A percentile compares a stretch with the other conserved stretches of the same genome.
These are phyloP conservation scores for Glyphotaelius pellucidus DNA, from an alignment of 2,888 invertebrate species.

Conservation along the genomic window DNA sequence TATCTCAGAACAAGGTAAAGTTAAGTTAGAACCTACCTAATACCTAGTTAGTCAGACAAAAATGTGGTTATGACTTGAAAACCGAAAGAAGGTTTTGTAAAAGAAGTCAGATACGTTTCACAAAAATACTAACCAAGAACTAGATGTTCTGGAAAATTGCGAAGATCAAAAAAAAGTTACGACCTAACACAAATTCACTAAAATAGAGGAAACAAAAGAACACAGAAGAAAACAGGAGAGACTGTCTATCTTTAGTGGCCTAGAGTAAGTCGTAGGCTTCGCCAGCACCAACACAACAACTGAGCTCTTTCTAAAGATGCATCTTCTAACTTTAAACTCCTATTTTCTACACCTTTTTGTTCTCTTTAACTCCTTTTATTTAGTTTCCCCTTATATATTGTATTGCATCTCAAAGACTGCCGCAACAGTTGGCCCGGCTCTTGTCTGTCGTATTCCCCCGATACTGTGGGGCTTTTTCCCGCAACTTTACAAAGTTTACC, in stretches of 20 bases:
- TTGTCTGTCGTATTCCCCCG: neutral
- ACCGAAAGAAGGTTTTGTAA: too few species aligned
- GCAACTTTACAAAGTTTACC: neutral
- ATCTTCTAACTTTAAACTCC: neutral
- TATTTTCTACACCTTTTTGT: neutral
- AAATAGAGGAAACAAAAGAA: neutral
- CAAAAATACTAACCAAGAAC: neutral
- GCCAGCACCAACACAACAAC: neutral
- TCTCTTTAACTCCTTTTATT: neutral
- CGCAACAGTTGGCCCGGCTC: neutral
- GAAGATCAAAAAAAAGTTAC: neutral
- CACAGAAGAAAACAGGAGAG: neutral
- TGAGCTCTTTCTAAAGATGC: neutral
- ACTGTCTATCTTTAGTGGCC: neutral
- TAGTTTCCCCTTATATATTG: neutral
- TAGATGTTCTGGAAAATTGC: neutral
- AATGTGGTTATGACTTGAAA: too few species aligned
- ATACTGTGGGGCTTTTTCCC: neutral
- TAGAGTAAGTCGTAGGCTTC: neutral
- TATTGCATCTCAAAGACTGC: neutral
- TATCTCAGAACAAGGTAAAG: too few species aligned
- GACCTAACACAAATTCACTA: neutral
- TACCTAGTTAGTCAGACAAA: too few species aligned
- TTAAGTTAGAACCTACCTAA: too few species aligned
- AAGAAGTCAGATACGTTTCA: too few species aligned